Conservation (phyloP, 2,797 vertebrate genomes). For the Bradypodion ventrale region DNA sequence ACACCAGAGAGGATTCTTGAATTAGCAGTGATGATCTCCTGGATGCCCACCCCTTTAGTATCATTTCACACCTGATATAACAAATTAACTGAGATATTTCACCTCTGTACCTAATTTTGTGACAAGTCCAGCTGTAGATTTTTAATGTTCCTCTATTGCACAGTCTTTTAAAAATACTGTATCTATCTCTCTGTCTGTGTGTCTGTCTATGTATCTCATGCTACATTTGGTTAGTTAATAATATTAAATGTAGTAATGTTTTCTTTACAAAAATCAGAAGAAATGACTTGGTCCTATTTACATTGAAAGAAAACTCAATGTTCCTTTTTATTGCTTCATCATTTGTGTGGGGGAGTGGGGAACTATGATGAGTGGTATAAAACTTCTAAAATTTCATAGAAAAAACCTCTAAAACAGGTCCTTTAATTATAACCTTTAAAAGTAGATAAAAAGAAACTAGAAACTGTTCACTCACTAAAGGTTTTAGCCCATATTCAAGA, state of each 20-base stretch:
- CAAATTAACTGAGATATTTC: background rate
- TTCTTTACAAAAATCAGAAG: too few species aligned
- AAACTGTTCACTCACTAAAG: too few species aligned
- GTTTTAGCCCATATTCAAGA: too few species aligned
- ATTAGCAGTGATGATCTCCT: background rate
- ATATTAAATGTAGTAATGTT: background rate
- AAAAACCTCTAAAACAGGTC: too few species aligned
- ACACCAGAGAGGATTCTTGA: background rate
- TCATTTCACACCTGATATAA: background rate
- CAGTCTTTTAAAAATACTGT: too few species aligned
- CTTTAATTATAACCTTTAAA: background rate
- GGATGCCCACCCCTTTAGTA: background rate
- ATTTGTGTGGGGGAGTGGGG: too few species aligned
- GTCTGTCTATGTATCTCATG: background rate
- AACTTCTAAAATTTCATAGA: too few species aligned
- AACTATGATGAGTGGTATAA: too few species aligned
- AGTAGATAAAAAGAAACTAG: background rate
- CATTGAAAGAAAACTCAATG: too few species aligned
- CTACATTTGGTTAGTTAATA: background rate
- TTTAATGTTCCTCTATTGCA: background rate
- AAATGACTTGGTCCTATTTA: too few species aligned
- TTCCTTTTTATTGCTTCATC: too few species aligned
- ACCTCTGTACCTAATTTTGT: background rate
- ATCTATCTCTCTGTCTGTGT: background rate
- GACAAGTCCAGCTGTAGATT: background rate